Evolutionary conservation across 1,140 invertebrate genomes (phyloP).

Genomic region (Venturia canescens): DNA sequence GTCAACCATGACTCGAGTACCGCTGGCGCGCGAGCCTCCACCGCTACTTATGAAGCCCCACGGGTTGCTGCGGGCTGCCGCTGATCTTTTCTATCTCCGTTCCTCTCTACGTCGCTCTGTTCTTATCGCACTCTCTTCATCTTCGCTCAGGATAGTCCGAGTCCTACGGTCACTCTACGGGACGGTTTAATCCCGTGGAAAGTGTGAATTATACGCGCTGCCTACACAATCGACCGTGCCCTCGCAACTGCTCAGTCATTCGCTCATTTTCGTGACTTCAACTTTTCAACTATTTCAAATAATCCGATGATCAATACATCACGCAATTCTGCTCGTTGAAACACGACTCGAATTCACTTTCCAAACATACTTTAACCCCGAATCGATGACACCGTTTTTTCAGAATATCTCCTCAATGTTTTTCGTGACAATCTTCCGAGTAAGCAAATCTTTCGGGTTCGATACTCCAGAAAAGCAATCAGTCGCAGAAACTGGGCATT

Average conservation of each 20-base stretch:
- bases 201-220: conserved; percentile 27
- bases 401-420: too few species aligned
- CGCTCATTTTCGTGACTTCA: too few species aligned
- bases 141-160: not conserved
- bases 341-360: too few species aligned
- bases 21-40: conserved; percentile 47
- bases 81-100: not conserved
- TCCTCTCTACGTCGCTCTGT: not conserved
- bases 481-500: too few species aligned
- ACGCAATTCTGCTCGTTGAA: too few species aligned
- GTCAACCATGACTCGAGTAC: conserved; percentile 59
- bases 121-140: not conserved
- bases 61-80: conserved; percentile 39
- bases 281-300: too few species aligned
- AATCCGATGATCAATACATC: too few species aligned
- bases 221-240: not conserved
- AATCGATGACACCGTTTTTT: too few species aligned
- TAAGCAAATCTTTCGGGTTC: too few species aligned
- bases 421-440: too few species aligned
- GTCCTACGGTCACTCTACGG: conserved; percentile 47
- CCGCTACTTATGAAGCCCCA: conserved; percentile 63
- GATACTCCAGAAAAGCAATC: too few species aligned
- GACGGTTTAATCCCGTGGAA: conserved; percentile 16
- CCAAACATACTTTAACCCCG: too few species aligned
- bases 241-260: not conserved